Evolutionary conservation across 2,113 vertebrate species (phyloP).

Genomic region (Lepidiolamprologus cunningtoni): DNA sequence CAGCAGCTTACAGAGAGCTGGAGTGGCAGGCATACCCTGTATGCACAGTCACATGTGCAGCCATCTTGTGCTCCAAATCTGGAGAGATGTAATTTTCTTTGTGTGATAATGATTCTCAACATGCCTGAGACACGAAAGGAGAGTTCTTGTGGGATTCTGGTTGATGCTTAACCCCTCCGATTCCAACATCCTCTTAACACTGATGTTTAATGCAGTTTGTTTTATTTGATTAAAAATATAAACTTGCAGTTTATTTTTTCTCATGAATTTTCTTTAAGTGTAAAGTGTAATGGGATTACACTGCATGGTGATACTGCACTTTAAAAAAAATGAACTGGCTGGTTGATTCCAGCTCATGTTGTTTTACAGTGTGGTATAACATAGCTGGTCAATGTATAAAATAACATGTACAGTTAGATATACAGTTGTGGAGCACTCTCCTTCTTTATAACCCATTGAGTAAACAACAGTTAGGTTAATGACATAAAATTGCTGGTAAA

Average conservation of each 20-base stretch:
- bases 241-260: not conserved
- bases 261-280: not conserved
- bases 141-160: constrained; percentile 14
- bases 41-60: constrained; percentile 41
- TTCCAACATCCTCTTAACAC: not conserved
- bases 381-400: not conserved
- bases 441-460: not conserved
- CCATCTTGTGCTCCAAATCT: constrained; percentile 54
- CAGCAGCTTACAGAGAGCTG: constrained; percentile 12
- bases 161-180: constrained; percentile 11
- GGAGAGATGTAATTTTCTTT: constrained; percentile 40
- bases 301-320: not conserved
- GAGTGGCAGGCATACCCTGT: constrained; percentile 16
- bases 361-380: not conserved
- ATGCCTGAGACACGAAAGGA: constrained; percentile 19
- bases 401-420: not conserved
- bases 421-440: not conserved
- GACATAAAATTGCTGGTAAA: not conserved
- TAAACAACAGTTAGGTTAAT: not conserved
- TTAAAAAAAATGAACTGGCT: not conserved
- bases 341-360: not conserved
- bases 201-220: not conserved
- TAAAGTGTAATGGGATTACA: not conserved
- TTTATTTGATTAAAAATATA: not conserved
- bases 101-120: constrained; percentile 37